A percentile compares a stretch with the other conserved stretches of the same genome.
Evolutionary conservation across 2,797 vertebrate genomes (phyloP).

Genomic region (Protosalanx chinensis): DNA sequence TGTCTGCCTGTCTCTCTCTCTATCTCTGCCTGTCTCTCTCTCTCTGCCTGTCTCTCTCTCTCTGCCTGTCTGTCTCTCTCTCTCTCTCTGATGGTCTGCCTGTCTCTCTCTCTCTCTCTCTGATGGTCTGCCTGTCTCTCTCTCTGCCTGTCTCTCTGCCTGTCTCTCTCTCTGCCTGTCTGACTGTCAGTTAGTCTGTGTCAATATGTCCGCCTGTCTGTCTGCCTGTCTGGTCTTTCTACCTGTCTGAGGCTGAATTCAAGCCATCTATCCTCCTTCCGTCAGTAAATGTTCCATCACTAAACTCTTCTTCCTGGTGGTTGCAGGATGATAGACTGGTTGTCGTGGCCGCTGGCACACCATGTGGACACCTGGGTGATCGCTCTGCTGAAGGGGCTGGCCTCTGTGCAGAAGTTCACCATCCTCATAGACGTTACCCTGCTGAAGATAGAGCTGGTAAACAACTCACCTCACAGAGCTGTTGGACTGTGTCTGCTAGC

Average conservation of each 20-base stretch:
- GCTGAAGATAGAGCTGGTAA: constrained; percentile 95
- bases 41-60: neutral
- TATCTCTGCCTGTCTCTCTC: neutral
- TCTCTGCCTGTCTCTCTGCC: neutral
- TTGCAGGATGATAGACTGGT: constrained; percentile 96
- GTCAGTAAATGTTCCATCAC: neutral
- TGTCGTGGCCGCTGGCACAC: constrained; percentile 96
- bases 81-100: neutral
- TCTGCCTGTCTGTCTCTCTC: neutral
- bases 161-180: neutral
- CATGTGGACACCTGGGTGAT: constrained; percentile 98
- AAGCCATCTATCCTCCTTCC: neutral
- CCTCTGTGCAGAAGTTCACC: constrained; percentile 97
- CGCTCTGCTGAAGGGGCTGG: constrained; percentile 92
- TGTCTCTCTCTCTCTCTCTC: neutral
- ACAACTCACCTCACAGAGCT: too few species aligned
- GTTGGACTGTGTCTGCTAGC: too few species aligned
- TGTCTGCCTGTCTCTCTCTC: neutral
- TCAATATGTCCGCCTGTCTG: too few species aligned
- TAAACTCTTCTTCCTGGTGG: constrained; percentile 26
- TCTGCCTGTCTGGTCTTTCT: too few species aligned
- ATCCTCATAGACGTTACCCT: constrained; percentile 98
- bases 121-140: neutral
- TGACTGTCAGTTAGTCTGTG: too few species aligned
- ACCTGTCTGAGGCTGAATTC: too few species aligned